These are phyloP conservation scores for Tyrophagus putrescentiae DNA, from an alignment of 1,140 invertebrate species.

Conservation along the genomic window DNA sequence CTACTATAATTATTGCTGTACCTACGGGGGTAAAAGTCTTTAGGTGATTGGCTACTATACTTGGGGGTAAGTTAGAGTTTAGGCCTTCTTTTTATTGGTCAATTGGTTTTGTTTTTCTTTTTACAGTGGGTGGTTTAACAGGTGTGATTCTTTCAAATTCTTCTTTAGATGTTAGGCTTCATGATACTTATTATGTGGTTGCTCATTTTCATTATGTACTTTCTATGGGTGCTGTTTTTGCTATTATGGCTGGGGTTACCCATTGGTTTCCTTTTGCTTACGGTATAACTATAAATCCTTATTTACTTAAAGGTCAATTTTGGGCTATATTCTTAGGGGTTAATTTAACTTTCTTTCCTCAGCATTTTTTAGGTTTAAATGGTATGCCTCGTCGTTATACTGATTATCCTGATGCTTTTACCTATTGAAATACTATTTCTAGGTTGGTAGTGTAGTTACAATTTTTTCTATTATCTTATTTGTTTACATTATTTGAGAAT, in stretches of 20 bases:
- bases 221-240: constrained; percentile 51
- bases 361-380: constrained; percentile 34
- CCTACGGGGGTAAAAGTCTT: constrained; percentile 48
- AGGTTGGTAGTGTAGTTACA: constrained; percentile 45
- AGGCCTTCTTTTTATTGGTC: constrained; percentile 43
- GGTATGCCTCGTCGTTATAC: constrained; percentile 55
- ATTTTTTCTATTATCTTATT: constrained; percentile 40
- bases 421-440: constrained; percentile 47
- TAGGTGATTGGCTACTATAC: constrained; percentile 35
- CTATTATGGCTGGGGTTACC: constrained; percentile 49
- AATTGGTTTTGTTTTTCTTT: constrained; percentile 49
- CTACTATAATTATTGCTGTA: constrained; percentile 49
- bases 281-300: constrained; percentile 40
- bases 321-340: constrained; percentile 49
- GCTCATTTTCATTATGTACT: constrained; percentile 54
- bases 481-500: constrained; percentile 41
- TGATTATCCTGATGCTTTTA: constrained; percentile 50
- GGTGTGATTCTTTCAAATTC: constrained; percentile 49
- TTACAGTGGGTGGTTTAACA: constrained; percentile 36
- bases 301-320: constrained; percentile 33
- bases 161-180: constrained; percentile 50
- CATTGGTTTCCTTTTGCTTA: constrained; percentile 49
- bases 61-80: constrained; percentile 37
- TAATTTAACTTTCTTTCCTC: constrained; percentile 45
- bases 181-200: constrained; percentile 60